Base-by-base conservation (phyloP, 2,797 vertebrate species). In the Saxicola maurus region DNA sequence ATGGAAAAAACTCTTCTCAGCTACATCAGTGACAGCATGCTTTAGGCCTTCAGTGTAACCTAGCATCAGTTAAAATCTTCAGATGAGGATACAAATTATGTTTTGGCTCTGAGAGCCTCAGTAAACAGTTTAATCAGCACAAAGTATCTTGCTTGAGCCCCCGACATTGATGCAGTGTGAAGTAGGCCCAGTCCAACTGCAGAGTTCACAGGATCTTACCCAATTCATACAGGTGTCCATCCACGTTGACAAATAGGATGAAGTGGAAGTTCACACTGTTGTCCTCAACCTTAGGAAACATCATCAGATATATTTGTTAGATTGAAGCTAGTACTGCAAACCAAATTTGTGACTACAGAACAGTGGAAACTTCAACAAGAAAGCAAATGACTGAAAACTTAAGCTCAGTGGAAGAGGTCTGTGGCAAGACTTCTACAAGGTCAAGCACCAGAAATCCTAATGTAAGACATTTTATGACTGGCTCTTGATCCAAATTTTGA, bases 211-310 rank as follows among this genome's bases (percentile, higher is more conserved):
- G n/a, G 25, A 55, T 87, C 98, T 94, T 97, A 99, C 99, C 99
- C 66, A 99, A 89, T 95, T 99, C 99, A 95, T 98, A 98, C 56
- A 99, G 98, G 6, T 98, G 97, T 89, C 98, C 98, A 40, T 98
- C 98, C 82, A 98, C 97, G 9, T 98, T 98, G 94, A 98, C 97
- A 92, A 99, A 99, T 69, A 99, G 97, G 95, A 99, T 98, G 78
- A 99, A 99, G 93, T 99, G 99, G 91, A 99, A 99, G 95, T 98
- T 99, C 91, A 99, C 94, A 23, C 98, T 97, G 96, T 98, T 98
- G 4, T 98, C 98, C 69, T 98, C 98, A 46, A 97, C 98, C 98
- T 99, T 96, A 56, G 64, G 31, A 83, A 3, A 95, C n/a, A 81
- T 4, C 31, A 64, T 62, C 8, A 81, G 23, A 73, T 27, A 65